Evolutionary conservation across 2,797 vertebrate genomes (phyloP), one percentile per base, ranked within the genome.

Genomic region (Tarsius wallacei): DNA sequence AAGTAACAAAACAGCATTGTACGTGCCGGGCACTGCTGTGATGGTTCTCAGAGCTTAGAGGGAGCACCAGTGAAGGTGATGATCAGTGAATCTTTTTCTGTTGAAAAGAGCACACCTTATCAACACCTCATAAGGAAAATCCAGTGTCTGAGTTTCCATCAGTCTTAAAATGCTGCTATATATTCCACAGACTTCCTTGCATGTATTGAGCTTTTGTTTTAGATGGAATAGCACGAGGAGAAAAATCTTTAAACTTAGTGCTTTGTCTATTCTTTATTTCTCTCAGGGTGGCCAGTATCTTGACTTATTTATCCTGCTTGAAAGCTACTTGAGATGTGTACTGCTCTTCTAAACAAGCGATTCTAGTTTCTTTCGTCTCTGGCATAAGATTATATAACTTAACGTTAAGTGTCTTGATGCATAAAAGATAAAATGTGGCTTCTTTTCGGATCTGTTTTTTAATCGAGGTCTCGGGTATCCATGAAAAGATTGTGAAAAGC

Each of bases 231-330:
- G 98, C 98, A 98, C 97, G 93, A 97, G 97, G 98, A 98, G 98
- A 98, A 96, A 94, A 97, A 71, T 93, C 98, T 92, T 68, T 97
- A 94, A 83, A 81, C 98, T 94, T 97, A 97, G 98, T 97, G 97
- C 98, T 98, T 97, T 97, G 98, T 98, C 97, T 98, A 88, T 97
- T 98, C 98, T 98, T 98, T 93, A 90, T 98, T 98, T 98, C 97
- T 98, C 98, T 99, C 98, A 98, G 98, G 99, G 98, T 98, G 98
- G 98, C 99, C 98, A 98, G 98, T 98, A 97, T 98, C 98, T 98
- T 98, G 96, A 99, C 96, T 98, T 98, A 97, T 85, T 98, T 98
- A 98, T 98, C 98, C 98, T 98, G 98, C 98, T 98, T 98, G 97
- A 97, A 97, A 98, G 98, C 98, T 98, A 66, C 98, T 97, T 98